Percentiles rank a stretch among this genome's conserved stretches.
Evolutionary conservation across 2,888 invertebrate species (phyloP).

Genomic region (Cancer borealis): DNA sequence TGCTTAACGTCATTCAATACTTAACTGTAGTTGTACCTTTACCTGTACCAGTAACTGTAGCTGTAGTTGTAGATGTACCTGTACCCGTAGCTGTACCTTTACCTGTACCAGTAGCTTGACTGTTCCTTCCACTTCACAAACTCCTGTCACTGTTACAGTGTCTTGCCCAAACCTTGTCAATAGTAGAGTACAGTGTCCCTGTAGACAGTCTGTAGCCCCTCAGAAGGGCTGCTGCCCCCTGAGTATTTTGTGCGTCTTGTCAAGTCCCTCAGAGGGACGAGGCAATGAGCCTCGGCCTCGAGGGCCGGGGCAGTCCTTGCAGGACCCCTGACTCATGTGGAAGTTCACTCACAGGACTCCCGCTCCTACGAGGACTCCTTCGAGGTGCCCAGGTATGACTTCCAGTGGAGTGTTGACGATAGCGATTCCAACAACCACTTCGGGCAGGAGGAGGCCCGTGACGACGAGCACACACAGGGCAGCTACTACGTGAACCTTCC

Average conservation of each 20-base stretch:
- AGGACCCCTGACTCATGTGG: not conserved
- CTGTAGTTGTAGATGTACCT: too few species aligned
- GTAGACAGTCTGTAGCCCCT: not conserved
- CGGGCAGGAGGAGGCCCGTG: conserved; percentile 58
- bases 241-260: not conserved
- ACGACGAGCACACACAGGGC: conserved; percentile 54
- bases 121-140: not conserved
- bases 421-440: conserved; percentile 59
- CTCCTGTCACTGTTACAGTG: too few species aligned
- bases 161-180: too few species aligned
- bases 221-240: not conserved
- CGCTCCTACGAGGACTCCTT: conserved; percentile 34
- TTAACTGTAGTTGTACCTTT: too few species aligned
- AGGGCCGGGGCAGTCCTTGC: not conserved
- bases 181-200: too few species aligned
- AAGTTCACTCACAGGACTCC: not conserved
- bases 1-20: not conserved
- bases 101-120: not conserved
- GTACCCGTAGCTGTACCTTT: too few species aligned
- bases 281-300: not conserved
- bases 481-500: conserved; percentile 59
- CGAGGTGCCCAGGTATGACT: conserved; percentile 44
- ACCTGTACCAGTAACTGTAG: too few species aligned
- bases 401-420: conserved; percentile 54
- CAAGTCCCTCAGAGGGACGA: not conserved